Base-by-base conservation (phyloP, 2,797 vertebrate genomes). In the Mormyrus hasselquistii region DNA sequence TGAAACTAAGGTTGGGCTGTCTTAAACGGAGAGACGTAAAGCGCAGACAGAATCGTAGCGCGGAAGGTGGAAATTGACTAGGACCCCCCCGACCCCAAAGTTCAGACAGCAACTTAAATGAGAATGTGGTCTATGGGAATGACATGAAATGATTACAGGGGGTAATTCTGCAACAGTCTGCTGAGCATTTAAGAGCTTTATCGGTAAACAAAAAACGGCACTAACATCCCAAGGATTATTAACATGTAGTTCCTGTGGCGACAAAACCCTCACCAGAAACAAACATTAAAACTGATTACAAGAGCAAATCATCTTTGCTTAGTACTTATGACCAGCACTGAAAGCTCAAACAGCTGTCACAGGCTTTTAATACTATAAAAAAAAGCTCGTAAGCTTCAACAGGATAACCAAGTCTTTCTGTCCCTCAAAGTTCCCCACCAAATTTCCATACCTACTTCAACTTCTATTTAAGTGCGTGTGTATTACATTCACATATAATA, bases 191-290 rank as follows among this genome's bases (percentile, higher is more conserved):
- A 87, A 44, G 53, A 22, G 86, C 8, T 62, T 57, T 62, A 44
- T 22, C 12, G 6, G 50, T 14, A n/a, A 87, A 87, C 55, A 87
- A 62, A 87, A 44, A 41, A 38, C 57, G 50, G 25, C 50, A 2
- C 50, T 14, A 52, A 86, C 3, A 19, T 62, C 5, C 44, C 57
- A 38, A 49, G n/a, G 76, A 73, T 55, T 19, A 41, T 53, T 41
- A 59, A 44, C 29, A 55, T n/a, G 69, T 34, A 79, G 29, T 16
- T 47, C 50, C 49, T 79, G 49, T 12, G 69, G 34, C 34, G 49
- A 29, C 16, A 73, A 91, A 93, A 90, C 92, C 85, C 50, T 90
- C 89, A 90, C 89, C 44, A 87, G 79, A 93, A 93, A 92, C 89
- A 55, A 88, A 79, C 57, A 90, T 92, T 91, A 59, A 91, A 92